Percentiles rank a stretch among this genome's conserved stretches.
phyloP scores from a whole-genome alignment of 2,113 vertebrate species.

The Urocolius indicus region DNA sequence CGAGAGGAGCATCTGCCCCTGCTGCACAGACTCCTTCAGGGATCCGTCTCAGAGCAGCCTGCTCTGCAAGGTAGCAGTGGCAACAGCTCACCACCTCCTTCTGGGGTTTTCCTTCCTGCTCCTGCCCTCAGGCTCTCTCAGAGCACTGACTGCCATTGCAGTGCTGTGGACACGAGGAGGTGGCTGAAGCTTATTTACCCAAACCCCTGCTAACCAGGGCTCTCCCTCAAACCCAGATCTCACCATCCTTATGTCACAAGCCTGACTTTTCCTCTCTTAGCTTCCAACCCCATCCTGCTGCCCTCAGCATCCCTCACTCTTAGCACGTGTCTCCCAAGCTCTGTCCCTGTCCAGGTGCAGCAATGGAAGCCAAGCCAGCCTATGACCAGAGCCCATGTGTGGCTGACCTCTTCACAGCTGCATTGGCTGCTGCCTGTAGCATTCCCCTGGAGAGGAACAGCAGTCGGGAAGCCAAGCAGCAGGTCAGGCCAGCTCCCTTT shows the following conservation, averaged over 20 bases:
- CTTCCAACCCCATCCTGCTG: not conserved
- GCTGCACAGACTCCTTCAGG: conserved; percentile 66
- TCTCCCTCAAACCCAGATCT: not conserved
- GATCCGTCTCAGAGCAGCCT: conserved; percentile 47
- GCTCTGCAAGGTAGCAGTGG: conserved; percentile 63
- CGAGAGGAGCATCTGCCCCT: conserved; percentile 56
- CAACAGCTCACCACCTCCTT: not conserved
- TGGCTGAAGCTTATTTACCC: not conserved
- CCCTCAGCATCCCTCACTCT: not conserved
- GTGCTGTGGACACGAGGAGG: not conserved
- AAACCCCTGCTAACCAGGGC: not conserved
- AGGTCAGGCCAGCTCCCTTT: conserved; percentile 60
- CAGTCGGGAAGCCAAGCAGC: conserved; percentile 73
- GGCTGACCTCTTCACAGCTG: conserved; percentile 48
- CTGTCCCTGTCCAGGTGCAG: conserved; percentile 39
- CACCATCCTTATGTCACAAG: not conserved
- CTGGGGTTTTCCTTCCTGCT: not conserved
- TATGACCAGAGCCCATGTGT: conserved; percentile 18
- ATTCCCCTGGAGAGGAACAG: conserved; percentile 58
- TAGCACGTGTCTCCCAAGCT: not conserved
- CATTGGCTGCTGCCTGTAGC: conserved; percentile 73
- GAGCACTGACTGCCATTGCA: not conserved
- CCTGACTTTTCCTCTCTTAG: not conserved
- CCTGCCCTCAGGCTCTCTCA: not conserved
- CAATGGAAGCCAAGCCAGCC: not conserved